phyloP scores from a whole-genome alignment of 2,113 vertebrate genomes.

The Nerophis ophidion region DNA sequence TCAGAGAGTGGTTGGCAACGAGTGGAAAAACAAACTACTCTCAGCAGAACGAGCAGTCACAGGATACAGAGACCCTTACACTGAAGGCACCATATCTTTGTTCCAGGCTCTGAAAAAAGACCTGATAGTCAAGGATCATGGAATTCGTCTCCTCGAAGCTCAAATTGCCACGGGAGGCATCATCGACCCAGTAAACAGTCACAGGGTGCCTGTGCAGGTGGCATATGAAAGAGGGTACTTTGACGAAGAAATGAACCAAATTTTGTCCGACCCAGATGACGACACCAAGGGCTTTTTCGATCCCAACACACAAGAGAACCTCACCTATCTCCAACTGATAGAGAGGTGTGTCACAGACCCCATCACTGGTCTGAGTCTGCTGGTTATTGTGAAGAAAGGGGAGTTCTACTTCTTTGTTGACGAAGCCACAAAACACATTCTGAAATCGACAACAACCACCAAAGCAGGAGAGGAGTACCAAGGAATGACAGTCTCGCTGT shows the following conservation, averaged over 20 bases:
- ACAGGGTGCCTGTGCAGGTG: slow-evolving; percentile 74
- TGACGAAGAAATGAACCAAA: slow-evolving; percentile 74
- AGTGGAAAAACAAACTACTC: slow-evolving; percentile 47
- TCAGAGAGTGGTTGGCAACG: slow-evolving; percentile 52
- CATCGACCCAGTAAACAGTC: slow-evolving; percentile 73
- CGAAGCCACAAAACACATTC: slow-evolving; percentile 30
- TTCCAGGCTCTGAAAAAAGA: slow-evolving; percentile 60
- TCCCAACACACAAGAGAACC: slow-evolving; percentile 74
- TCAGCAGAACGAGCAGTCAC: slow-evolving; percentile 48
- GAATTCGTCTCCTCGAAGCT: slow-evolving; percentile 59
- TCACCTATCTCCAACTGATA: slow-evolving; percentile 73
- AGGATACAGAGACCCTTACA: slow-evolving; percentile 45
- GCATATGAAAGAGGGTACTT: slow-evolving; percentile 78
- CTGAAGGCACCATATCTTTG: slow-evolving; percentile 49
- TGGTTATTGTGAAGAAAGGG: slow-evolving; percentile 67
- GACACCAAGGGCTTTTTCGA: slow-evolving; percentile 70
- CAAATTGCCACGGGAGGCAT: slow-evolving; percentile 77
- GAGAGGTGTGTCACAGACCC: slow-evolving; percentile 63
- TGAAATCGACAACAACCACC: slow-evolving; percentile 65
- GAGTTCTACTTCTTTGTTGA: slow-evolving; percentile 63
- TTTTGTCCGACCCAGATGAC: slow-evolving; percentile 65
- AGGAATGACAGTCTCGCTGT: slow-evolving; percentile 62
- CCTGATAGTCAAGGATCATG: slow-evolving; percentile 56
- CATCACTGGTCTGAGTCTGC: slow-evolving; percentile 53
- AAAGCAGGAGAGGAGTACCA: slow-evolving; percentile 67